Conservation (phyloP, 2,888 invertebrate species). For the Coleophora deauratella region DNA sequence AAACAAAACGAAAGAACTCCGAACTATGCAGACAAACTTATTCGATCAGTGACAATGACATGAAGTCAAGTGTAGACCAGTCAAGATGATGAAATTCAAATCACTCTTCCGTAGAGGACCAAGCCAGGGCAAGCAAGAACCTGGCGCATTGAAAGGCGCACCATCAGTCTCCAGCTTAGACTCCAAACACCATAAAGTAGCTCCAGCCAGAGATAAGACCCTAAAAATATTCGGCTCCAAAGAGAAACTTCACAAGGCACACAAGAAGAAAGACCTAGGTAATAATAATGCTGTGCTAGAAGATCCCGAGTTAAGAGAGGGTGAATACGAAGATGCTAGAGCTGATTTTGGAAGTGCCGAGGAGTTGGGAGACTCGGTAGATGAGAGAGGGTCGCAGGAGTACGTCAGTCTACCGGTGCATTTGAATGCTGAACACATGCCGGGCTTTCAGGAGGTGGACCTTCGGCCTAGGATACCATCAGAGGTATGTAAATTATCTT, state of each 20-base stretch:
- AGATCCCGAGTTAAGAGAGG: conserved; percentile 62
- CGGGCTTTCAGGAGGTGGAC: conserved; percentile 65
- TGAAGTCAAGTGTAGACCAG: conserved; percentile 37
- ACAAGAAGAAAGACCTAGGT: conserved; percentile 60
- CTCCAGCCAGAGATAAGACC: conserved; percentile 60
- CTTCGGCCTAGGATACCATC: conserved; percentile 59
- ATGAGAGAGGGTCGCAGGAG: conserved; percentile 61
- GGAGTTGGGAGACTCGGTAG: conserved; percentile 55
- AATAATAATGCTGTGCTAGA: conserved; percentile 68
- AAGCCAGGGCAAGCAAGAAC: conserved; percentile 71
- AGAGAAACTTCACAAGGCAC: conserved; percentile 67
- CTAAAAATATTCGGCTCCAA: conserved; percentile 70
- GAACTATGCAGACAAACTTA: conserved; percentile 27
- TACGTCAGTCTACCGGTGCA: conserved; percentile 64
- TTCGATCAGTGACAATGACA: conserved; percentile 51
- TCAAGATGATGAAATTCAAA: conserved; percentile 92
- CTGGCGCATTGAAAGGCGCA: conserved; percentile 69
- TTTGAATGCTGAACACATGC: conserved; percentile 64
- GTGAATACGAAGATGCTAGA: conserved; percentile 45
- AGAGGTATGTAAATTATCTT: conserved; percentile 39
- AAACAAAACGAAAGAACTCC: conserved; percentile 23
- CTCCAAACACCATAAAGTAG: conserved; percentile 72
- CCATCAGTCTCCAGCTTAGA: conserved; percentile 79
- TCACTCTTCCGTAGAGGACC: conserved; percentile 93
- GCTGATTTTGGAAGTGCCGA: conserved; percentile 63